Percentiles rank a stretch among this genome's conserved stretches.
Conservation (phyloP, 2,113 vertebrate genomes). For the Indicator indicator region DNA sequence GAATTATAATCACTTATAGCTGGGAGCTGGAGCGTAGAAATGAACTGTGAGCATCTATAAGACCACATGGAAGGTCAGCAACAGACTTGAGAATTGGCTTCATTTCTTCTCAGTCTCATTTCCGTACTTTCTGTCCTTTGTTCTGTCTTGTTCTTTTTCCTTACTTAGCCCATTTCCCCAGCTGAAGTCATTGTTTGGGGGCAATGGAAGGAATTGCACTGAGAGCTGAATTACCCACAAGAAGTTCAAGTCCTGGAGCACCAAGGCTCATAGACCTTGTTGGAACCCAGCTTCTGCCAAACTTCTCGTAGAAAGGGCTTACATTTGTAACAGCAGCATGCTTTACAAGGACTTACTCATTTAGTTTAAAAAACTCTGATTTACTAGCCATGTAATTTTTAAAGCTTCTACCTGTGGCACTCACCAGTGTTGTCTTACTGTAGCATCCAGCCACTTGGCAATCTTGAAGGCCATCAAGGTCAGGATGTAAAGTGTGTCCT, state of each 20-base stretch:
- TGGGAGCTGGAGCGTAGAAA: background rate
- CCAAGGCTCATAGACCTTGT: background rate
- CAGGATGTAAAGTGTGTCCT: background rate
- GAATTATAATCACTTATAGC: constrained; percentile 20
- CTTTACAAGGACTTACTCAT: background rate
- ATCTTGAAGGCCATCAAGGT: background rate
- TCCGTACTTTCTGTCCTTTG: background rate
- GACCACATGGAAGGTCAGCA: background rate
- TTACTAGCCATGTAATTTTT: background rate
- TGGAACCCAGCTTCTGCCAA: background rate
- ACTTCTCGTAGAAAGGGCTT: background rate
- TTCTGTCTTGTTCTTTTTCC: background rate
- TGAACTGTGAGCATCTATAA: background rate
- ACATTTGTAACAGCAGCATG: background rate
- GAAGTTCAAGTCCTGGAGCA: background rate
- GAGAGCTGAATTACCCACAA: background rate
- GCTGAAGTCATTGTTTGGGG: background rate
- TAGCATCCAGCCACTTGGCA: background rate
- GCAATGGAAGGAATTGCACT: background rate
- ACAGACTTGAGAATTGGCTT: background rate
- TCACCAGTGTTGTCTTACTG: background rate
- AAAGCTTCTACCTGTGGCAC: background rate
- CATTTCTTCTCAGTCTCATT: background rate
- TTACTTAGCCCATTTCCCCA: background rate
- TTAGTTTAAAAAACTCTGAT: background rate